A percentile compares a stretch with the other conserved stretches of the same genome.
These are phyloP conservation scores for Cepaea nemoralis DNA, from an alignment of 1,140 invertebrate genomes.

Conservation along the genomic window DNA sequence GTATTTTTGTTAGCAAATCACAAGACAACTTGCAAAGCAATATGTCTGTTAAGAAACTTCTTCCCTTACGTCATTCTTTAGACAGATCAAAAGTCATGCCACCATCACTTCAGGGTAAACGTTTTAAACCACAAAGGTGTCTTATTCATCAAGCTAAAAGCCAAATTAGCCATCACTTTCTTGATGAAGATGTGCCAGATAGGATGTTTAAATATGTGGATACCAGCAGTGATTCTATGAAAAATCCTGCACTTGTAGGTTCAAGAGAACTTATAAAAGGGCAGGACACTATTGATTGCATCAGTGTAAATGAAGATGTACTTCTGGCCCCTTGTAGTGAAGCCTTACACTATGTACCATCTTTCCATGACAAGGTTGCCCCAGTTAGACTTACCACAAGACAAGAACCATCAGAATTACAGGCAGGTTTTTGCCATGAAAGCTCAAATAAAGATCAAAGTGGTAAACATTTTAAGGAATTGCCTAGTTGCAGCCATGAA, in stretches of 20 bases:
- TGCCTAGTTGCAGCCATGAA: background rate
- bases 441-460: background rate
- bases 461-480: background rate
- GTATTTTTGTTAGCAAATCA: background rate
- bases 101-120: background rate
- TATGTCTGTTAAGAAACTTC: background rate
- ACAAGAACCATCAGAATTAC: background rate
- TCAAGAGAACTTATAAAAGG: background rate
- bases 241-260: background rate
- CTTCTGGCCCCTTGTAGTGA: background rate
- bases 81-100: constrained; percentile 1
- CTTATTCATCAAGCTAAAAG: background rate
- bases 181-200: background rate
- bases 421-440: background rate
- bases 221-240: background rate
- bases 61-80: constrained; percentile 4
- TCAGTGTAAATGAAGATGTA: background rate
- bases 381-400: background rate
- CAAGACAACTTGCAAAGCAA: background rate
- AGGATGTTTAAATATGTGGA: background rate
- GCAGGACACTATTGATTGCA: background rate
- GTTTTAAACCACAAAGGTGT: background rate
- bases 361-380: background rate
- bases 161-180: background rate
- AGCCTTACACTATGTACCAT: background rate